Conservation (phyloP, 2,888 invertebrate genomes). For the Rosalia funebris region DNA sequence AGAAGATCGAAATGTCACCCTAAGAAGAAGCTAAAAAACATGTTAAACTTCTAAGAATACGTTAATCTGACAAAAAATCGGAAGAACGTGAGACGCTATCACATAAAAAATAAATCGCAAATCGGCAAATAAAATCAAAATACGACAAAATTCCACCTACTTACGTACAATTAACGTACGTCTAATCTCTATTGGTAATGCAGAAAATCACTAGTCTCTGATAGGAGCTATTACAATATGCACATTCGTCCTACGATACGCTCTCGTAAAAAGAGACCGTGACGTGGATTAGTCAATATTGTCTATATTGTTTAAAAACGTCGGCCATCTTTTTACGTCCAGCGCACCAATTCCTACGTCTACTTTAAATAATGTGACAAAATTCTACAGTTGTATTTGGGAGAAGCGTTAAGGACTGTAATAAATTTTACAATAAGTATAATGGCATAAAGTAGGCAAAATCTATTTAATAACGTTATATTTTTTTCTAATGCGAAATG, state of each 20-base stretch:
- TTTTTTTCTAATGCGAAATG: too few relatives aligned
- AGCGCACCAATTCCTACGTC: conserved; percentile 15
- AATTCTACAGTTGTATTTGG: not conserved
- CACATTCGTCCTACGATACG: conserved; percentile 47
- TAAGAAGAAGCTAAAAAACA: conserved; percentile 49
- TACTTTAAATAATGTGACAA: conserved; percentile 42
- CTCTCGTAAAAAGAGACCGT: conserved; percentile 2
- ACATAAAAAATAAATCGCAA: conserved; percentile 51
- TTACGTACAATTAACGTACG: conserved; percentile 57
- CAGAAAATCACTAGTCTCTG: conserved; percentile 52
- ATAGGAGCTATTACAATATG: conserved; percentile 40
- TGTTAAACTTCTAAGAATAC: conserved; percentile 36
- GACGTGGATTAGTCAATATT: too few relatives aligned
- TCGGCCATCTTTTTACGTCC: not conserved
- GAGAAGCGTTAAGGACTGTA: not conserved
- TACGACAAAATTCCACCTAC: conserved; percentile 52
- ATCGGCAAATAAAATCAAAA: conserved; percentile 55
- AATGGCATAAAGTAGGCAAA: too few relatives aligned
- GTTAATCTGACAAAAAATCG: conserved; percentile 16
- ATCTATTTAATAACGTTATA: too few relatives aligned
- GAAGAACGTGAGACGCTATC: conserved; percentile 38
- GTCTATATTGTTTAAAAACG: too few relatives aligned
- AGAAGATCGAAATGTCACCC: conserved; percentile 37
- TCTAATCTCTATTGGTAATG: conserved; percentile 54
- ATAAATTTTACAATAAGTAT: too few relatives aligned